Evolutionary conservation across 2,797 vertebrate genomes (phyloP), one percentile per base, ranked within the genome.

Genomic region (Tapirus indicus): DNA sequence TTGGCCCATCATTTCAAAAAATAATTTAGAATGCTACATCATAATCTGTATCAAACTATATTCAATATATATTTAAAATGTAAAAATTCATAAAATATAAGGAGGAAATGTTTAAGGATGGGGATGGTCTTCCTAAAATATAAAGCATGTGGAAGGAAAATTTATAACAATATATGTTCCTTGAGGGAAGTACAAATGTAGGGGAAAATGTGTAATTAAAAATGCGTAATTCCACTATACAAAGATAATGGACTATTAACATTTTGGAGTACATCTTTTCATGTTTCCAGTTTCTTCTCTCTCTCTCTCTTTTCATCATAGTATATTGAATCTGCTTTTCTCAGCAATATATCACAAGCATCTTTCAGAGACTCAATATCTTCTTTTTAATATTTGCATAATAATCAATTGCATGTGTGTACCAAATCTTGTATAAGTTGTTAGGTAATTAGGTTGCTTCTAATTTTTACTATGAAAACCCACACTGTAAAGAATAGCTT

Each of bases 181-280:
- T 88, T 58, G n/a, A 77, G 58, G 17, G 78, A 93, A 94, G 84
- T 44, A 68, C 21, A 49, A 96, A 18, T 64, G 21, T 58, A 92
- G 47, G 58, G 16, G 54, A 85, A 71, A 68, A 16, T 32, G 18
- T 79, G 13, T 66, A 58, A 72, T 80, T 58, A 72, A 47, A 68
- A 85, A 69, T 47, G 8, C 60, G 2, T n/a, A 85, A 52, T 77
- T 88, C 20, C 32, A 77, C 25, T 77, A 62, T 77, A 56, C 8
- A 82, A 90, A 86, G 11, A 16, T 41, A 75, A 90, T 47, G 58
- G 23, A 52, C 38, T 44, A 38, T 38, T 96, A 58, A 29, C 2
- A 56, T 77, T 92, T 9, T 54, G 49, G 10, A 79, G 7, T 71
- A 6, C 72, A 60, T 62, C 16, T 91, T 64, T 72, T 5, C 17